Evolutionary conservation across 2,888 invertebrate genomes (phyloP).

Genomic region (Balanococcus diminutus): DNA sequence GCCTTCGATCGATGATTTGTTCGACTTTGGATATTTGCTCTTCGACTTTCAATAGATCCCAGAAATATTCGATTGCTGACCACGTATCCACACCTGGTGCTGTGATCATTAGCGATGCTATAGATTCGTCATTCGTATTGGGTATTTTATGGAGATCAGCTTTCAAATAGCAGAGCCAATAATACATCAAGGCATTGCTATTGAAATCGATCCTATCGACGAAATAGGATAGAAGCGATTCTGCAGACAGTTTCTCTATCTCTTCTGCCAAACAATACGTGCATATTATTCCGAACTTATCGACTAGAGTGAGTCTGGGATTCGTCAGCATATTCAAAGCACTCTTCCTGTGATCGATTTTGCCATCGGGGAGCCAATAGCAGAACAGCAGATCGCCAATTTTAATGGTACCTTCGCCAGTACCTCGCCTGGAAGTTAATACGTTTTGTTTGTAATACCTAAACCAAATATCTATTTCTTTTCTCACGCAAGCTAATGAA

Average conservation of each 20-base stretch:
- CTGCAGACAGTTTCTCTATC: not conserved
- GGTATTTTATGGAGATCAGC: not conserved
- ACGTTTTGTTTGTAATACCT: not conserved
- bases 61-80: not conserved
- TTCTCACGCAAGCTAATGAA: too few relatives aligned
- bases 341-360: not conserved
- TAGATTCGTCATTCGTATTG: not conserved
- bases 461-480: not conserved
- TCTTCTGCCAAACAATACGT: not conserved
- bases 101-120: not conserved
- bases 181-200: not conserved
- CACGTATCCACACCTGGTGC: not conserved
- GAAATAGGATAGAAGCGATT: not conserved
- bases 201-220: not conserved
- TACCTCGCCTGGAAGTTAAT: not conserved
- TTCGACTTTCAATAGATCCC: not conserved
- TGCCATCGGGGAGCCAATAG: not conserved
- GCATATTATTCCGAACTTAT: not conserved
- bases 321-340: not conserved
- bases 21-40: not conserved
- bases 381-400: not conserved
- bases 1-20: not conserved
- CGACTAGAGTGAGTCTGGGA: not conserved
- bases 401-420: not conserved
- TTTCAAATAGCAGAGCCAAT: not conserved